Evolutionary conservation across 1,140 invertebrate genomes (phyloP).

Genomic region (Bombyx mandarina): DNA sequence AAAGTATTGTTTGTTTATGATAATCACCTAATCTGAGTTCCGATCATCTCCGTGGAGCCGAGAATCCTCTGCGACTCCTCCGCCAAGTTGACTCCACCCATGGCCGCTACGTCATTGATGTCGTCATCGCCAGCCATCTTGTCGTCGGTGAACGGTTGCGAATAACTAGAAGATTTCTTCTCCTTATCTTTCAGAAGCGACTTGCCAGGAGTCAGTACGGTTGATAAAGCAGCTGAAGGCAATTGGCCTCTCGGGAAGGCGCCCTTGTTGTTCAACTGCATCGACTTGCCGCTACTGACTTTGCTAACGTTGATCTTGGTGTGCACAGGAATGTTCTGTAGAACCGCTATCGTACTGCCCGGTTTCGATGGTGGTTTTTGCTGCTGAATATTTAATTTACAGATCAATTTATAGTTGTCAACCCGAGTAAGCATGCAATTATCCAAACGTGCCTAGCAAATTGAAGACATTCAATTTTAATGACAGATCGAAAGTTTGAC

Average conservation of each 20-base stretch:
- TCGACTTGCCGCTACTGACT: constrained; percentile 33
- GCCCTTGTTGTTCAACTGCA: constrained; percentile 43
- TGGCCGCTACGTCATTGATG: constrained; percentile 98
- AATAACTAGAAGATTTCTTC: constrained; percentile 34
- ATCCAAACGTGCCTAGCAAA: too few species aligned
- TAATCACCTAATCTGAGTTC: constrained; percentile 84
- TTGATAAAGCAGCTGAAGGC: constrained; percentile 30
- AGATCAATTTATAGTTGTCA: too few species aligned
- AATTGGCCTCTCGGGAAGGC: constrained; percentile 24
- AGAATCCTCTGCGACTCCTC: constrained; percentile 97
- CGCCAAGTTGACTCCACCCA: constrained; percentile 98
- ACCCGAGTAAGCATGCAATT: too few species aligned
- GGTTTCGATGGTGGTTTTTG: constrained; percentile 34
- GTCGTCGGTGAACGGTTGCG: constrained; percentile 44
- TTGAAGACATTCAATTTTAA: too few species aligned
- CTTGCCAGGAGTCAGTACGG: constrained; percentile 46
- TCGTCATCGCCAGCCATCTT: constrained; percentile 63
- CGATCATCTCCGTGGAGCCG: constrained; percentile 94
- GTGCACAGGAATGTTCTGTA: constrained; percentile 55
- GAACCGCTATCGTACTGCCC: constrained; percentile 40
- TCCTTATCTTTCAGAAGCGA: constrained; percentile 53
- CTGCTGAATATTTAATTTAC: too few species aligned
- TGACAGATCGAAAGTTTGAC: too few species aligned
- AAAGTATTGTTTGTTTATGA: neutral
- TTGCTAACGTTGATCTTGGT: constrained; percentile 51